Percentiles rank a stretch among this genome's conserved stretches.
phyloP scores from a whole-genome alignment of 2,797 vertebrate species.

The Loris lydekkerianus region DNA sequence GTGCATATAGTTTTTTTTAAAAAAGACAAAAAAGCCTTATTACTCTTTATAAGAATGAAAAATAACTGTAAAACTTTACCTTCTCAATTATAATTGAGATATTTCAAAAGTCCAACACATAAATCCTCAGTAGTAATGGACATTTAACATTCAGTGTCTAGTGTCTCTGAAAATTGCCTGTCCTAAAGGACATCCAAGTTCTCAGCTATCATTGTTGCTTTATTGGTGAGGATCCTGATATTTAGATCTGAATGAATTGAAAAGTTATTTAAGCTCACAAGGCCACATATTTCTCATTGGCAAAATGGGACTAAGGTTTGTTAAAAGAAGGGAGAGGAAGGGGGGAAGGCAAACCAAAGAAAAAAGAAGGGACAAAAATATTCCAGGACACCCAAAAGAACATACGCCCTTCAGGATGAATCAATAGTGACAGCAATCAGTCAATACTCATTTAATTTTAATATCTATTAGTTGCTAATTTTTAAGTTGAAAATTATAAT shows the following conservation, averaged over 20 bases:
- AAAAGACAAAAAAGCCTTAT: not conserved
- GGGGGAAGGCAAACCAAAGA: not conserved
- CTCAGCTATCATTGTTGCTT: not conserved
- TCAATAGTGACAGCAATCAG: not conserved
- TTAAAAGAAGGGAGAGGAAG: not conserved
- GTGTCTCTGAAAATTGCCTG: not conserved
- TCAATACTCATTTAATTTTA: not conserved
- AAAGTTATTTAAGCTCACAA: not conserved
- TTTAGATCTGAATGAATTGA: not conserved
- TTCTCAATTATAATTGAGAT: not conserved
- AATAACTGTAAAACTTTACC: not conserved
- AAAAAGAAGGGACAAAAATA: not conserved
- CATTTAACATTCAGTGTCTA: constrained; percentile 10
- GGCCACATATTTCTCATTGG: not conserved
- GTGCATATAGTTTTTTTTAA: not conserved
- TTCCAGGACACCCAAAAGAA: not conserved
- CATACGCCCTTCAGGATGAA: not conserved
- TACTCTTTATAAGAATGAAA: not conserved
- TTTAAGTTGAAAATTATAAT: constrained; percentile 23
- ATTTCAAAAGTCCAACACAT: not conserved
- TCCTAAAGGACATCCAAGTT: not conserved
- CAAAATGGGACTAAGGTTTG: not conserved
- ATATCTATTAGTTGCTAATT: not conserved
- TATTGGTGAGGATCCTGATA: not conserved
- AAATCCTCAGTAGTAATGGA: not conserved